Evolutionary conservation across 2,797 vertebrate species (phyloP), one percentile per base, ranked within the genome.

Genomic region (Smutsia temminckii): DNA sequence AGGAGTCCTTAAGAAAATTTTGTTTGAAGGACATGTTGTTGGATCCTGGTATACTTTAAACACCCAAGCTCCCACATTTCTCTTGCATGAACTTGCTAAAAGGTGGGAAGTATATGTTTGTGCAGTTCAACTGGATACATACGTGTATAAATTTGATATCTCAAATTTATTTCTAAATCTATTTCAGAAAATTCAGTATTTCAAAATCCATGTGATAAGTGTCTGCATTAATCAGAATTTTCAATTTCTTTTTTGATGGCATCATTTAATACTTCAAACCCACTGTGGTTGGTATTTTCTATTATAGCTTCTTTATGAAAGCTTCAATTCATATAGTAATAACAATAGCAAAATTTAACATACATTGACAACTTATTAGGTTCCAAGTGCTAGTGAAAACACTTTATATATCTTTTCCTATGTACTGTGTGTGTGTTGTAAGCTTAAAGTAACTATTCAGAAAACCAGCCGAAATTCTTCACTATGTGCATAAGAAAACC

Each of bases 401-500:
- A 81, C 37, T 40, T 46, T 55, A 16, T 74, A 11, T 74, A 17
- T 84, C 1, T 72, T 85, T 71, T 53, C 25, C 42, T 75, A 12
- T 37, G 37, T 55, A n/a, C 57, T 59, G 20, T 77, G 49, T 46
- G 0, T 53, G 40, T 79, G 16, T 46, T 20, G 81, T 91, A 74
- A 66, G 40, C n/a, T 93, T 53, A 5, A 85, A 78, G 37, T 91
- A 27, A 75, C 17, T 75, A 27, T 42, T 86, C 6, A 29, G 42
- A 20, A 84, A 94, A 69, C 46, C 40, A 85, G 49, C 23, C 34
- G 79, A 80, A 59, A n/a, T 40, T 49, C 64, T 96, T 81, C 23
- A 84, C 78, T 79, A 40, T 49, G 63, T 37, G 69, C 17, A 61
- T 83, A 93, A 85, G 18, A 81, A 93, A 92, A 91, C 27, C 32